Base-by-base conservation (phyloP, 2,797 vertebrate species). In the Percopsis omiscomaycus region DNA sequence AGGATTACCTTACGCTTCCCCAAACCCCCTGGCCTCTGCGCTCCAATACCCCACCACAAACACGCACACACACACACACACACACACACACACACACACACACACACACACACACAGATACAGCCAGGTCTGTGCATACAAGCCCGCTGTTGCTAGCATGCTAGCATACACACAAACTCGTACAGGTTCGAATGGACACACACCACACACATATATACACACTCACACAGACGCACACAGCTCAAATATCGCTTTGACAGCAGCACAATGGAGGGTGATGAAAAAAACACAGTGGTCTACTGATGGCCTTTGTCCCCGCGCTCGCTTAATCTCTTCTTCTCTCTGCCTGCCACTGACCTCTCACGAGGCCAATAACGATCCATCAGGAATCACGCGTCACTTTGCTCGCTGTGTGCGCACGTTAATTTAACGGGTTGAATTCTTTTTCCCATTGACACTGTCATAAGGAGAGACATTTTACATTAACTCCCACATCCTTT, bases 1-100 rank as follows among this genome's bases (percentile, higher is more conserved):
- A 90, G 88, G 84, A 90, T 94, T 91, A 89, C 75, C 73, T 90
- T 90, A 82, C 86, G 74, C 89, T 87, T 86, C 84, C 90, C 78
- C 83, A 68, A 86, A 74, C 86, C 80, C 82, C 87, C 80, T 81
- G 86, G 83, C 83, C 86, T 66, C 63, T 61, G 60, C 63, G 75
- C 81, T 68, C 5, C 69, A 75, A 77, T 84, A 71, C 64, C 54
- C 45, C 64, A 77, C 79, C 45, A 80, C 51, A 45, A 47, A 74
- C 73, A 70, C 71, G 71, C 61, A 66, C 75, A 78, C 68, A 73
- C 56, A 68, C 52, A 51, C 69, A 47, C 44, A 49, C 66, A 57
- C 28, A 52, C 55, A 52, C 54, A 46, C 66, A 59, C 59, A 54
- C 46, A 54, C 57, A 62, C n/a, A 46, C 11, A 15, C 29, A 2